A percentile compares a stretch with the other conserved stretches of the same genome.
These are phyloP conservation scores for Eulemur rubriventer DNA, from an alignment of 2,797 vertebrate genomes.

Conservation along the genomic window DNA sequence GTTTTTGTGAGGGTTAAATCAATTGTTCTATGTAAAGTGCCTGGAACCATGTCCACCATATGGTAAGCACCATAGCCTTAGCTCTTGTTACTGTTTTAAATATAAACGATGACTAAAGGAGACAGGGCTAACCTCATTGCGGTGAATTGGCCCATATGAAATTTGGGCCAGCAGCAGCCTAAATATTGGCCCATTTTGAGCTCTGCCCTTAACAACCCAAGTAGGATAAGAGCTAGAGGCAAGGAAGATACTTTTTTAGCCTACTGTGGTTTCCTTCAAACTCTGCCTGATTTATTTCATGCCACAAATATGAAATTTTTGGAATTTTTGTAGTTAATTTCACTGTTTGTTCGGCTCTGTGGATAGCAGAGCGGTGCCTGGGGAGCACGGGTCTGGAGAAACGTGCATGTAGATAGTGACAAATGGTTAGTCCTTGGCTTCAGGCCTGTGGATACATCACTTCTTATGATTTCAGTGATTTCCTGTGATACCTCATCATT, in stretches of 20 bases:
- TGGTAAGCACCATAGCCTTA: not conserved
- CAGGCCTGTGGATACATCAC: not conserved
- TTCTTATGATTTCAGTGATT: not conserved
- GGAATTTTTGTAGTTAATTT: not conserved
- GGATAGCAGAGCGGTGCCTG: not conserved
- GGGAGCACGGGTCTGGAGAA: not conserved
- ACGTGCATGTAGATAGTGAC: not conserved
- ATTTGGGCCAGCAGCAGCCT: not conserved
- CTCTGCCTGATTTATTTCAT: constrained; percentile 2
- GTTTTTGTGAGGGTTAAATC: not conserved
- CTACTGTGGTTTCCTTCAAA: not conserved
- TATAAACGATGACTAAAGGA: not conserved
- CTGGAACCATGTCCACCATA: not conserved
- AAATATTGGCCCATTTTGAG: constrained; percentile 25
- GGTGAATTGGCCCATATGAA: not conserved
- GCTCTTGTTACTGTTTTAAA: not conserved
- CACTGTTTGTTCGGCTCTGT: not conserved
- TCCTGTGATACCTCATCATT: not conserved
- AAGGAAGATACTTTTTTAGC: not conserved
- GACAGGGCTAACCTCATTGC: not conserved
- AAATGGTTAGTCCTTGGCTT: not conserved
- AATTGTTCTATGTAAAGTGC: not conserved
- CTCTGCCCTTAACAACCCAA: not conserved
- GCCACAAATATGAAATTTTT: not conserved
- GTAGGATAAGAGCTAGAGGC: not conserved